Evolutionary conservation across 2,888 invertebrate species (phyloP).

Genomic region (Drosophila quinaria): DNA sequence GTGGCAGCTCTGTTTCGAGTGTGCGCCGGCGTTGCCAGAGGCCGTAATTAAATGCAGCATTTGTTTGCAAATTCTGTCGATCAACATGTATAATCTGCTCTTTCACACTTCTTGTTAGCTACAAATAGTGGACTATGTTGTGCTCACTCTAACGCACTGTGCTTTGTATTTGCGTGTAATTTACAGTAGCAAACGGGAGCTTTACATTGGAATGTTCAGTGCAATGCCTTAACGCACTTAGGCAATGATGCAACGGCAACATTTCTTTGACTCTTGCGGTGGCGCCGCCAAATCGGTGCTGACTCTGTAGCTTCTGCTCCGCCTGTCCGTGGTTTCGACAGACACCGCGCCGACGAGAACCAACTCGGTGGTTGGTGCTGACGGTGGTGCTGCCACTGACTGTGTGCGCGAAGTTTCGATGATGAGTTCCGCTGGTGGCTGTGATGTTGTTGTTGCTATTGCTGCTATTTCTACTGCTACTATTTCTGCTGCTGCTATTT

Average conservation of each 20-base stretch:
- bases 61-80: background rate
- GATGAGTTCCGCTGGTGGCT: conserved; percentile 26
- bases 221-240: background rate
- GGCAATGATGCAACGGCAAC: conserved; percentile 49
- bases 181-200: background rate
- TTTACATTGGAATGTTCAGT: background rate
- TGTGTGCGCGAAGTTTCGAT: conserved; percentile 14
- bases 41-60: background rate
- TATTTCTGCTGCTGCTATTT: background rate
- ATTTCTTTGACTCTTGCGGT: conserved; percentile 18
- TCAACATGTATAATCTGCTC: background rate
- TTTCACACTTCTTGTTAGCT: background rate
- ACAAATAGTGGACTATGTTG: background rate
- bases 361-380: conserved; percentile 20
- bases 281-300: conserved; percentile 38
- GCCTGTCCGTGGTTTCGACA: conserved; percentile 35
- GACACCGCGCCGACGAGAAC: conserved; percentile 39
- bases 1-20: background rate
- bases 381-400: conserved; percentile 5
- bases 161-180: background rate
- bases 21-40: background rate
- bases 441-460: conserved; percentile 3
- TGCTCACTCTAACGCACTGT: background rate
- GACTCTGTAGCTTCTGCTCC: conserved; percentile 44
- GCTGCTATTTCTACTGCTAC: background rate